Conservation (phyloP, 2,888 invertebrate species). For the Tenodera sinensis region DNA sequence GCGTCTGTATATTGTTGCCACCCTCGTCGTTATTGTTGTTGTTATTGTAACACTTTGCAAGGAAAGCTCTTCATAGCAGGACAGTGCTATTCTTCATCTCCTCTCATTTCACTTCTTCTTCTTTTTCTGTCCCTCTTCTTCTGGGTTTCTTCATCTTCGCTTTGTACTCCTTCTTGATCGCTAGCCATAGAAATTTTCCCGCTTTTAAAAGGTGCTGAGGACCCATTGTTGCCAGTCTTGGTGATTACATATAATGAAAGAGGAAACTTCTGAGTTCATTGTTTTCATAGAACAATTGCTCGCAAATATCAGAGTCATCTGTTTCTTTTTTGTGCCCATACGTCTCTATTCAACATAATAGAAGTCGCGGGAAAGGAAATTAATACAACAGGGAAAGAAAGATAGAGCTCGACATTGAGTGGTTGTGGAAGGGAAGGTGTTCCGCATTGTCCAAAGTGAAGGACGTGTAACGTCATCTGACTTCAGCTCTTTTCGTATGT, state of each 20-base stretch:
- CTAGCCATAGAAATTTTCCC: not conserved
- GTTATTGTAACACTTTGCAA: constrained; percentile 12
- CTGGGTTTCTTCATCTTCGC: not conserved
- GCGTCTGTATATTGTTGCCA: not conserved
- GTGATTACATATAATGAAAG: not conserved
- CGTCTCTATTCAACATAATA: not conserved
- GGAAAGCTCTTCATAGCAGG: not conserved
- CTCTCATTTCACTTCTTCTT: not conserved
- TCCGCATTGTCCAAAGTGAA: not conserved
- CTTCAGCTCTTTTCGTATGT: not conserved
- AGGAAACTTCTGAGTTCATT: not conserved
- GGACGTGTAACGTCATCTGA: not conserved
- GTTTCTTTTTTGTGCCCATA: not conserved
- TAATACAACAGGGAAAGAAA: not conserved
- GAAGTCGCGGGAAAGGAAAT: not conserved
- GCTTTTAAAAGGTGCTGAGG: not conserved
- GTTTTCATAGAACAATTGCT: not conserved
- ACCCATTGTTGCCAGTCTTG: not conserved
- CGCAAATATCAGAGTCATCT: not conserved
- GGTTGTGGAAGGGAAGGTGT: not conserved
- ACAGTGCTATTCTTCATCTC: not conserved
- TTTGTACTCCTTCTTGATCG: not conserved
- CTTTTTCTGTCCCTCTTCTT: not conserved
- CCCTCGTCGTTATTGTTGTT: not conserved
- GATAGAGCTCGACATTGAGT: not conserved